Base-by-base conservation (phyloP, 2,797 vertebrate genomes). In the Anguilla megastoma region DNA sequence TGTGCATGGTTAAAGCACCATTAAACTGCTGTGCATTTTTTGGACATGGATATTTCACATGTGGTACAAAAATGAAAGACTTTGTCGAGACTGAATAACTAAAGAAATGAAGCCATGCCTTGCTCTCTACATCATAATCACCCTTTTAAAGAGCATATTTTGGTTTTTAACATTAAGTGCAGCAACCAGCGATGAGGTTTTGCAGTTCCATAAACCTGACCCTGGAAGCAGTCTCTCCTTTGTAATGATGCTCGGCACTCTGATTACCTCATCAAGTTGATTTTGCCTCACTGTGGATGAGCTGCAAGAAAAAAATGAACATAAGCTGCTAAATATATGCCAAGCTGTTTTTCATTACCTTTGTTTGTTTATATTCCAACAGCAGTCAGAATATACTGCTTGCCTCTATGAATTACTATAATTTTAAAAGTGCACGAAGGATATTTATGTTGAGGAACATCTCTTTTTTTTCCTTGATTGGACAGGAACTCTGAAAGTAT, bases 301-400 rank as follows among this genome's bases (percentile, higher is more conserved):
- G 58, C 27, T 87, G 36, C 74, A 87, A 82, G 54, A 27, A 52
- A 87, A 79, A 82, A 60, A 69, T n/a, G n/a, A 69, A 27, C n/a
- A n/a, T 48, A 45, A 48, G 76, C 82, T 54, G n/a, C 54, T 84
- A 63, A 52, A 63, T 79, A 63, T 76, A n/a, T 33, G 82, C 76
- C 41, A 60, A 87, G 60, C 48, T 82, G 71, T 82, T 58, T 87
- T n/a, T 30, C 76, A 16, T 82, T 87, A 87, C 76, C 58, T 9
- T 21, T 60, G 52, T 79, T 85, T 45, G 58, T 80, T 48, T 80
- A 80, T 36, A 80, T 45, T 80, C 48, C 48, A 80, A 16, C 76
- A 24, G 3, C 36, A 24, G 76, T 86, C 27, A 52, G 2, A 27
- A 45, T 27, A 45, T 52, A 71, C 8, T 45, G 41, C 54, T 16